Base-by-base conservation (phyloP, 2,113 vertebrate species). In the Phyllostomus discolor region DNA sequence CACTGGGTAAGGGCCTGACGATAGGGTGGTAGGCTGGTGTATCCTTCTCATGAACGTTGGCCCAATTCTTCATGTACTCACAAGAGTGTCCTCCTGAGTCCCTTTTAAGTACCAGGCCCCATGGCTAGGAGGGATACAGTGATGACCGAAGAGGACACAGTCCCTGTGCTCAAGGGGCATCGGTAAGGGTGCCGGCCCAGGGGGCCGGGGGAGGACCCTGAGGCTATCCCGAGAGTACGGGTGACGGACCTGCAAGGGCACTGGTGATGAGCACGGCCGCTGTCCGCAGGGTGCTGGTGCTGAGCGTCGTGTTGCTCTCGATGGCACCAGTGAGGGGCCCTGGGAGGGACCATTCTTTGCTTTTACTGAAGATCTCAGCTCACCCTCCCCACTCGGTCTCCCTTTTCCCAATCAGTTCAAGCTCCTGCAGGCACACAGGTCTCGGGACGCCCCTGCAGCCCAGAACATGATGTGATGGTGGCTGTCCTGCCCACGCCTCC, bases 161-260 rank as follows among this genome's bases (percentile, higher is more conserved):
- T 73, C 48, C 35, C 10, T 48, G 1, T 16, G 20, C 35, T 15
- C 9, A 7, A 4, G 72, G 64, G 38, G 22, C 4, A 4, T 26
- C 54, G 4, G 0, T 11, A 57, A 66, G 52, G 24, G n/a, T 48
- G 57, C 12, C 0, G 1, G 22, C 20, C 31, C 11, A 41, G 35
- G 22, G 46, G 41, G 57, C 92, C 20, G 14, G 54, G 52, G 16
- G 14, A 26, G 57, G 72, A 54, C 50, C 16, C n/a, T 4, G 41
- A 43, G 52, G 38, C 4, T 7, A 16, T 79, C 19, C 38, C 22
- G 85, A 59, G n/a, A 81, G 57, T 12, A 26, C 0, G 15, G 54
- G 12, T 8, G 43, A 33, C 35, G 54, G n/a, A 2, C 35, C 64
- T 66, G 11, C 35, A n/a, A 81, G 54, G 66, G 24, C 14, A 11